Evolutionary conservation across 2,113 vertebrate species (phyloP), one percentile per base, ranked within the genome.

Genomic region (Indicator indicator): DNA sequence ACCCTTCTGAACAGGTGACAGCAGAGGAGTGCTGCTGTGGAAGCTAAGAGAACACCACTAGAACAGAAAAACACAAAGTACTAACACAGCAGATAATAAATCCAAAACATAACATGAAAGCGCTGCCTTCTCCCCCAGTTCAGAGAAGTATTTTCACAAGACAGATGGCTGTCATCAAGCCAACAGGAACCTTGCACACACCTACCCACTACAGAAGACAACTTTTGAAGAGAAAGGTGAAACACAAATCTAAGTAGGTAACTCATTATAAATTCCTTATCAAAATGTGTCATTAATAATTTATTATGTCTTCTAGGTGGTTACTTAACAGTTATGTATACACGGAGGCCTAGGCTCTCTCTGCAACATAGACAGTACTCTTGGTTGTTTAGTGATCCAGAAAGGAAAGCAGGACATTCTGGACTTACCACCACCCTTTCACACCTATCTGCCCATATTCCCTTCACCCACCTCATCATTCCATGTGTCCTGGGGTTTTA

Each of bases 261-360:
- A 60, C 5, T 84, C 21, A 42, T 33, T 26, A 62, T 52, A 76
- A 28, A 69, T 32, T 58, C 36, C 38, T 56, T 62, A 76, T 42
- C 44, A 78, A 86, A 92, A 84, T 5, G 1, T 46, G 71, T 21
- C 16, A 26, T 40, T 71, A 92, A 44, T 14, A 75, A 16, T 12
- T 27, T 32, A 9, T 7, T 21, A 4, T 32, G 11, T 71, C 28
- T 54, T 58, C 54, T 18, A 40, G 17, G 65, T 3, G 0, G 4
- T 21, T 63, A 78, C 21, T 46, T 72, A 55, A 52, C 12, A 79
- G 42, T 28, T 38, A 38, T 3, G 4, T 54, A 17, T 44, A 33
- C 27, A 12, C 0, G 2, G 19, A 72, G 17, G 19, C 16, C 14
- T 16, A 50, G 30, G n/a, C 0, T 0, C n/a, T 63, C 44, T 40